Percentiles rank a stretch among this genome's conserved stretches.
phyloP scores from a whole-genome alignment of 2,113 vertebrate genomes.

The Tupaia chinensis region DNA sequence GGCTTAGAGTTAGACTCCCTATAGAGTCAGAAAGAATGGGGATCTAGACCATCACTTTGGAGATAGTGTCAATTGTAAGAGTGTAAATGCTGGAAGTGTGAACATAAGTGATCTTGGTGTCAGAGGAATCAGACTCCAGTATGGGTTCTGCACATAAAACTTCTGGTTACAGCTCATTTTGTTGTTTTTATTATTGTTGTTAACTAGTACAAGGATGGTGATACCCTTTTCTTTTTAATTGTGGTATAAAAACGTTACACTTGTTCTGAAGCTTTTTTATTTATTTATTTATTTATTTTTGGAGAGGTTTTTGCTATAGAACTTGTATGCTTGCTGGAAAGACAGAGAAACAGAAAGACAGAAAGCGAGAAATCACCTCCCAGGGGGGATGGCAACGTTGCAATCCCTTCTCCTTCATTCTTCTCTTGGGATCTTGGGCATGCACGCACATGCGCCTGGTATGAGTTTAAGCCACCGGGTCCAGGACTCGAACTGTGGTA shows the following conservation, averaged over 20 bases:
- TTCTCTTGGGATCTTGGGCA: no score
- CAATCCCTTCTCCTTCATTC: no score
- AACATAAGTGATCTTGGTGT: background rate
- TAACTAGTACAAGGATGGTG: background rate
- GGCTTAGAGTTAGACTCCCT: background rate
- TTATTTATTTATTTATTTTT: no score
- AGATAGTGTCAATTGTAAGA: background rate
- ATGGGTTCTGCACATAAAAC: background rate
- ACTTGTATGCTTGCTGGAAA: no score
- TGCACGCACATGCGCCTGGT: no score
- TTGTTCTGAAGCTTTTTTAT: background rate
- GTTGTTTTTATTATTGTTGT: background rate
- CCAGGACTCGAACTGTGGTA: no score
- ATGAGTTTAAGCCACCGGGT: no score
- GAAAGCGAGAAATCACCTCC: no score
- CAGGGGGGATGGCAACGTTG: no score
- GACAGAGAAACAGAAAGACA: no score
- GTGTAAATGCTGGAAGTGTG: background rate
- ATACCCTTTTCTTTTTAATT: background rate
- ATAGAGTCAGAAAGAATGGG: background rate
- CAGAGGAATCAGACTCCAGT: background rate
- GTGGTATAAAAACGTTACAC: background rate
- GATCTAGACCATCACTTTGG: background rate
- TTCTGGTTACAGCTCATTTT: background rate
- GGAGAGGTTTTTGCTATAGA: no score